Conservation (phyloP, 2,113 vertebrate genomes). For the Indicator maculatus region DNA sequence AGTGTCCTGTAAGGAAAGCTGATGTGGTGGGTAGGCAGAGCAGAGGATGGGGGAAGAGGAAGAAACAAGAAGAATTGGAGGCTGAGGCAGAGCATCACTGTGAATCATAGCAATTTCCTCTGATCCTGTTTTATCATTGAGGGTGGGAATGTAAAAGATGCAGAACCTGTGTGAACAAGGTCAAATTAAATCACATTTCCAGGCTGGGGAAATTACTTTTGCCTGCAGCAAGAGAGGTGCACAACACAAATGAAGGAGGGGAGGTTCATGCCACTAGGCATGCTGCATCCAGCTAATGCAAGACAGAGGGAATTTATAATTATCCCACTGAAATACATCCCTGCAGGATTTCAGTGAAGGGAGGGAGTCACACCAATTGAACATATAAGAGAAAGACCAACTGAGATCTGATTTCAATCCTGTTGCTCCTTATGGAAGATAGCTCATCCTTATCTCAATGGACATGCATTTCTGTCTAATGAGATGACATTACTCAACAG, state of each 20-base stretch:
- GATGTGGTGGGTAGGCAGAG: neutral
- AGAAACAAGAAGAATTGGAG: conserved; percentile 28
- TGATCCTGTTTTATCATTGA: conserved; percentile 62
- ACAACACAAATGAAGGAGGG: conserved; percentile 51
- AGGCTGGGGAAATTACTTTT: conserved; percentile 76
- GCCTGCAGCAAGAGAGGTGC: conserved; percentile 70
- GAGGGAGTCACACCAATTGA: neutral
- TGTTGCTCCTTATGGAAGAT: neutral
- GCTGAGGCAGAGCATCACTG: conserved; percentile 26
- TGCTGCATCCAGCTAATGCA: conserved; percentile 47
- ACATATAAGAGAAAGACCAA: neutral
- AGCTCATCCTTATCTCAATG: conserved; percentile 1
- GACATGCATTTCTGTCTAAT: neutral
- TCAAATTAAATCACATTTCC: conserved; percentile 77
- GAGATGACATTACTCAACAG: conserved; percentile 1
- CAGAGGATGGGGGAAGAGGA: neutral
- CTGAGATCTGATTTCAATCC: conserved; percentile 36
- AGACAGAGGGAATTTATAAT: conserved; percentile 67
- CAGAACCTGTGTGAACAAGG: conserved; percentile 70
- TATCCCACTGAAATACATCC: conserved; percentile 61
- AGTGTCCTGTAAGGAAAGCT: neutral
- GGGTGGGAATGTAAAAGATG: conserved; percentile 66
- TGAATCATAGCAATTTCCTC: conserved; percentile 67
- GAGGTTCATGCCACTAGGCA: conserved; percentile 56
- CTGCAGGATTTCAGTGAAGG: neutral